Evolutionary conservation across 2,797 vertebrate genomes (phyloP), one percentile per base, ranked within the genome.

Genomic region (Lagodon rhomboides): DNA sequence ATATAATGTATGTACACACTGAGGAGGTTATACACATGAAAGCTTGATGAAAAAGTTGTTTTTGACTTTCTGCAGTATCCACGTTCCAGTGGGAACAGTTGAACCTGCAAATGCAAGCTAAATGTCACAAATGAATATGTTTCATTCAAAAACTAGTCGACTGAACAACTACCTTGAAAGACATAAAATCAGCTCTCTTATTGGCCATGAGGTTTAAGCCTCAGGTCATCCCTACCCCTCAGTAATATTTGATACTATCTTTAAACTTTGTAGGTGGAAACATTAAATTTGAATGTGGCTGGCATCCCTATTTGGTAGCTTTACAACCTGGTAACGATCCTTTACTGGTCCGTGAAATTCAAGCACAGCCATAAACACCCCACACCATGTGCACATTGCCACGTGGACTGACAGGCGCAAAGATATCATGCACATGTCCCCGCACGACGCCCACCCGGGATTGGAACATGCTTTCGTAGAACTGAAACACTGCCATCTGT

Each of bases 401-500:
- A 87, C 70, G 47, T 77, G 81, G 51, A 38, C 67, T 20, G 54
- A 64, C 34, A 80, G 1, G 20, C 68, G 68, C 15, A 50, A 47
- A 61, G 10, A 74, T 60, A 76, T 67, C 63, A 73, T 38, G 34
- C 25, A 50, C 49, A 72, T 13, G 0, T 82, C 73, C 82, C 22
- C 68, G n/a, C 38, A 68, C 3, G 3, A 65, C 23, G 11, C 38
- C 50, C 79, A 66, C 41, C 49, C n/a, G 53, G n/a, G 18, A n/a
- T 0, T 55, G 12, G 23, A 50, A 58, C 63, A 46, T 67, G 70
- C 51, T 68, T 51, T 5, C 12, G 25, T 27, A 84, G 63, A 55
- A 84, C 80, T 73, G 53, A 85, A 92, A 93, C 83, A 90, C 91
- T 88, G 93, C 92, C 92, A 83, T 65, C 93, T 93, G 56, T 89